These are phyloP conservation scores for Lasioglossum lativentre DNA, from an alignment of 2,888 invertebrate species.

Conservation along the genomic window DNA sequence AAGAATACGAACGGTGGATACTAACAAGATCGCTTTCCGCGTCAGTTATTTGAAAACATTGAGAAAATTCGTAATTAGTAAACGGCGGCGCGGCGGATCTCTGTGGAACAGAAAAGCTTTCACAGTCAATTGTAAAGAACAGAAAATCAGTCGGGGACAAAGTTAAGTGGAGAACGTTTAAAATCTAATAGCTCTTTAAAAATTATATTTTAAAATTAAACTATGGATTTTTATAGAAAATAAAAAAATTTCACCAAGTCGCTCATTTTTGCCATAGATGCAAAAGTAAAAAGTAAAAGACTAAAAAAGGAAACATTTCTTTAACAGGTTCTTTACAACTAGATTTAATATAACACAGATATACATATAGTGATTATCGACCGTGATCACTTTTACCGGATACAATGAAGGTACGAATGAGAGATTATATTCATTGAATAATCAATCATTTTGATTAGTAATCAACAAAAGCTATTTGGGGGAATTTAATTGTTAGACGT, in stretches of 20 bases:
- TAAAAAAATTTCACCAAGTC: no score
- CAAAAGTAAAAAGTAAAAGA: neutral
- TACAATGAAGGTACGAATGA: neutral
- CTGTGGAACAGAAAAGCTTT: neutral
- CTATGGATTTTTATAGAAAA: no score
- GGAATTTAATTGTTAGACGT: conserved; percentile 11
- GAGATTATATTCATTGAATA: neutral
- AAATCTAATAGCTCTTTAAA: no score
- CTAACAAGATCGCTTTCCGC: neutral
- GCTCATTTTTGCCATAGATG: no score
- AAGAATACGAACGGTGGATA: neutral
- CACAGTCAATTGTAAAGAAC: neutral
- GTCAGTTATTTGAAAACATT: neutral
- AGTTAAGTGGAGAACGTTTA: no score
- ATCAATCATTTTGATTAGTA: neutral
- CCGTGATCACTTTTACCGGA: neutral
- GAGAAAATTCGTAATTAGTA: neutral
- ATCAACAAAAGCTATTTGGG: neutral
- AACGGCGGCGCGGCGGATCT: neutral
- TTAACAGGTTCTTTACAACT: neutral
- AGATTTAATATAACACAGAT: neutral
- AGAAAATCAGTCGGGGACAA: neutral
- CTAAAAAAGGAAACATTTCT: neutral
- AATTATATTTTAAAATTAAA: no score
- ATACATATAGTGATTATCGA: neutral